A percentile compares a stretch with the other conserved stretches of the same genome.
Conservation (phyloP, 2,113 vertebrate genomes). For the Tapirus terrestris region DNA sequence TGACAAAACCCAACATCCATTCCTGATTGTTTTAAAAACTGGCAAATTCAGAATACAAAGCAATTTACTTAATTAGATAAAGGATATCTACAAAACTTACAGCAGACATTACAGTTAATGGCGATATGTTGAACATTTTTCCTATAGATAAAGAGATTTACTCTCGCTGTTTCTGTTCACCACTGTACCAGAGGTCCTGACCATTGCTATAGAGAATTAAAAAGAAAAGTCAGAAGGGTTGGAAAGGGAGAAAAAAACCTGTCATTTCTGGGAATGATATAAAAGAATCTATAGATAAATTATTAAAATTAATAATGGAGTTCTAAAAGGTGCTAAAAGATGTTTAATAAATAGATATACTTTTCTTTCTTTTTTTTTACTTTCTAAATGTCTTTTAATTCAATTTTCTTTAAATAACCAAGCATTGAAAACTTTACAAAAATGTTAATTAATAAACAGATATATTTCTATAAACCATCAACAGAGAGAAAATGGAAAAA, state of each 20-base stretch:
- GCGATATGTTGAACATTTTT: not conserved
- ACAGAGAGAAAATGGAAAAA: not conserved
- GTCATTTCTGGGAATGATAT: not conserved
- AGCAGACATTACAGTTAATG: not conserved
- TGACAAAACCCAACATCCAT: not conserved
- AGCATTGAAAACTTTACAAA: conserved; percentile 46
- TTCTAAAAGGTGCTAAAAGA: not conserved
- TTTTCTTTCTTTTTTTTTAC: not conserved
- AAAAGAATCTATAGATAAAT: conserved; percentile 1
- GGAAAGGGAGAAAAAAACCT: not conserved
- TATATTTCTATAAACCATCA: not conserved
- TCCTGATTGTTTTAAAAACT: not conserved
- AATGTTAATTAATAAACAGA: not conserved
- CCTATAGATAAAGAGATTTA: not conserved
- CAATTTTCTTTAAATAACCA: conserved; percentile 41
- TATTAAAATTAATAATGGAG: not conserved
- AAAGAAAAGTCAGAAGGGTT: not conserved
- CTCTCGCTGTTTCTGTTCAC: not conserved
- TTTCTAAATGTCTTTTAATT: conserved; percentile 36
- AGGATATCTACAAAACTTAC: not conserved
- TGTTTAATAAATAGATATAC: not conserved
- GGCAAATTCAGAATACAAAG: not conserved
- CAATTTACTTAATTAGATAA: not conserved
- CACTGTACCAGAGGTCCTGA: not conserved
- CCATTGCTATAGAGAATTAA: not conserved